Conservation (phyloP, 2,797 vertebrate species). For the Xyrichtys novacula region DNA sequence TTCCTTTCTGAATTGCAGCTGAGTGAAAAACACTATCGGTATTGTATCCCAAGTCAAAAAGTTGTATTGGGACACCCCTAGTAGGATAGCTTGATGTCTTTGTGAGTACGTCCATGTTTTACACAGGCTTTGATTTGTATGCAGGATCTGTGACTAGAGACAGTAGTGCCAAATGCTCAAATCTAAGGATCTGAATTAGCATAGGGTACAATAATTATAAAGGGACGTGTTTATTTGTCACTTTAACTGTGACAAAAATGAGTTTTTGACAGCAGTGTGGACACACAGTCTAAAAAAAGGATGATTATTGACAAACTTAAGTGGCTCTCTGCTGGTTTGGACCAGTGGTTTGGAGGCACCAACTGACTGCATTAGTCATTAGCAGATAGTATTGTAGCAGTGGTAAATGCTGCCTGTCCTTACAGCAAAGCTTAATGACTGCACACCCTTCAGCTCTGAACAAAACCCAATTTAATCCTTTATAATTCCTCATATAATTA, state of each 20-base stretch:
- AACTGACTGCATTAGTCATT: not conserved
- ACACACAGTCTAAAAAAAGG: not conserved
- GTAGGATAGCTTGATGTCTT: too few species aligned
- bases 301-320: not conserved
- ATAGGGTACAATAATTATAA: too few species aligned
- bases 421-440: not conserved
- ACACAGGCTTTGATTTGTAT: too few species aligned
- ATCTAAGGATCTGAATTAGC: too few species aligned
- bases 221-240: too few species aligned
- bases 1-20: too few species aligned
- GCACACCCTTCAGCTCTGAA: not conserved
- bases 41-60: too few species aligned
- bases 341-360: not conserved
- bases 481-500: not conserved
- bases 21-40: too few species aligned
- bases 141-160: too few species aligned
- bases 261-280: not conserved
- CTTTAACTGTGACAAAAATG: not conserved
- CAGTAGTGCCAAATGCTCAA: too few species aligned
- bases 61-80: too few species aligned
- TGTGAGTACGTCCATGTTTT: too few species aligned
- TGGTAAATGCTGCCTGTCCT: not conserved
- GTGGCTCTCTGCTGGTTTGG: not conserved
- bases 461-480: conserved; percentile 2
- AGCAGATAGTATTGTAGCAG: not conserved